Conservation (phyloP, 1,140 invertebrate species). For the Spodoptera litura region DNA sequence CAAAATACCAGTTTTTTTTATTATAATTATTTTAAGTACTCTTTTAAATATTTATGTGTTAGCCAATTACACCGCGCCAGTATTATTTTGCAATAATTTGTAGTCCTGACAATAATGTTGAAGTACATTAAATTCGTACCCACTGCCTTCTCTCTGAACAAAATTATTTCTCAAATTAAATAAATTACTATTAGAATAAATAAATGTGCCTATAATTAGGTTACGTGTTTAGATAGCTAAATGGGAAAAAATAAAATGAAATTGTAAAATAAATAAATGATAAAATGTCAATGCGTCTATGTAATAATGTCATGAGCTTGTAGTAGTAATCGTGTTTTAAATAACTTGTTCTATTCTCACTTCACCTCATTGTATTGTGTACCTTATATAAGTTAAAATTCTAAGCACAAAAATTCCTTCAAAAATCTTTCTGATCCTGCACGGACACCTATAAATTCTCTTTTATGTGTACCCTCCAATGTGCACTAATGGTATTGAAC, state of each 20-base stretch:
- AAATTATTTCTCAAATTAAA: slow-evolving; percentile 35
- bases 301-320: slow-evolving; percentile 60
- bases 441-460: no score
- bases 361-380: neutral
- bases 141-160: slow-evolving; percentile 56
- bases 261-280: slow-evolving; percentile 61
- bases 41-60: neutral
- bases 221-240: slow-evolving; percentile 72
- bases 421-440: no score
- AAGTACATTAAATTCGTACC: slow-evolving; percentile 31
- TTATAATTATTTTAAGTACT: neutral
- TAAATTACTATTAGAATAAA: slow-evolving; percentile 53
- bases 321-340: slow-evolving; percentile 54
- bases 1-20: neutral
- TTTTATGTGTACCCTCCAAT: no score
- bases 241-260: slow-evolving; percentile 49
- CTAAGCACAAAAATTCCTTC: neutral
- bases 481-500: no score
- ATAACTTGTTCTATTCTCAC: neutral
- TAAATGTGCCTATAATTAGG: slow-evolving; percentile 73
- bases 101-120: slow-evolving; percentile 54
- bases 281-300: slow-evolving; percentile 60
- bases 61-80: slow-evolving; percentile 45
- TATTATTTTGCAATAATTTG: slow-evolving; percentile 50
- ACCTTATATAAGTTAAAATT: neutral